These are phyloP conservation scores for Andrena bucephala DNA, from an alignment of 2,888 invertebrate genomes.

Conservation along the genomic window DNA sequence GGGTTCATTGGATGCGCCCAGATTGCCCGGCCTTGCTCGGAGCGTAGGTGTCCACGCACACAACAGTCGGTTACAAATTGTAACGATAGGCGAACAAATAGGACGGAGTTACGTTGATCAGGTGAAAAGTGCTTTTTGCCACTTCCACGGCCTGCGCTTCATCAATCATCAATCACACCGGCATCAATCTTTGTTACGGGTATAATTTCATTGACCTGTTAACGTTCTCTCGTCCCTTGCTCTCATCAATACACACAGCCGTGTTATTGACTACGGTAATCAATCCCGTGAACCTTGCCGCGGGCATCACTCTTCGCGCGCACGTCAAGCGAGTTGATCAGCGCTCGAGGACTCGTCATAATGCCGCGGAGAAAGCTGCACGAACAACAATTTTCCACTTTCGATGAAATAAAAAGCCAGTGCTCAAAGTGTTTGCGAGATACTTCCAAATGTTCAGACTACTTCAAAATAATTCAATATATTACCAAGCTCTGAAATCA, in stretches of 20 bases:
- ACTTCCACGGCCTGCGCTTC: slow-evolving; percentile 54
- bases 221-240: slow-evolving; percentile 68
- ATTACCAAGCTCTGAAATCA: too few relatives aligned
- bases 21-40: background rate
- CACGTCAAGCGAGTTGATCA: slow-evolving; percentile 46
- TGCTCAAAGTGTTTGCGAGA: too few relatives aligned
- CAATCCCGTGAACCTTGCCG: slow-evolving; percentile 74
- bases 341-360: slow-evolving; percentile 23
- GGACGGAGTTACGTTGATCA: slow-evolving; percentile 62
- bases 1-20: slow-evolving; percentile 17
- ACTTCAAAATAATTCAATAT: too few relatives aligned
- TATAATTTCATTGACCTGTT: slow-evolving; percentile 76
- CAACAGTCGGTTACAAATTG: slow-evolving; percentile 56
- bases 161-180: slow-evolving; percentile 74
- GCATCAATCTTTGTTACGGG: slow-evolving; percentile 75
- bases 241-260: slow-evolving; percentile 71
- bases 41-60: slow-evolving; percentile 32
- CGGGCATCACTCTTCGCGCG: slow-evolving; percentile 67
- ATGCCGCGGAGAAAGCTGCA: slow-evolving; percentile 1
- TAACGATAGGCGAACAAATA: slow-evolving; percentile 68
- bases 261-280: slow-evolving; percentile 73
- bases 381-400: slow-evolving; percentile 8
- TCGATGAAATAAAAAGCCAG: background rate
- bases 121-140: slow-evolving; percentile 71
- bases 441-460: too few relatives aligned